These are phyloP conservation scores for Desoria tigrina DNA, from an alignment of 2,888 invertebrate species.

Conservation along the genomic window DNA sequence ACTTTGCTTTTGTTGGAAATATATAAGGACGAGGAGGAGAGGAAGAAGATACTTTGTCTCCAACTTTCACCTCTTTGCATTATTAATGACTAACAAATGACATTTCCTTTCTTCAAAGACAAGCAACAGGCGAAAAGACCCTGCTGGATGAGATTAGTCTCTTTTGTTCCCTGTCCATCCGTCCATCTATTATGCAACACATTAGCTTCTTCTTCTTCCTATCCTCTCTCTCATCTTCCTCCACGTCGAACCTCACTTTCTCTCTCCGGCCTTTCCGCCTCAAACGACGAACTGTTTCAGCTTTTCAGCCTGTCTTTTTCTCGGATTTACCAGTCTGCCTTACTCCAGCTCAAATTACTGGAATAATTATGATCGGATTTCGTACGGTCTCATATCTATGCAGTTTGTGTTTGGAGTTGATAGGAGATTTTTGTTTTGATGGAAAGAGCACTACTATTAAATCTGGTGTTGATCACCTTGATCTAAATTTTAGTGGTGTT, in stretches of 20 bases:
- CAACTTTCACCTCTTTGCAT: conserved; percentile 20
- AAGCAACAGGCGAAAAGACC: conserved; percentile 3
- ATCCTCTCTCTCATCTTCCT: neutral
- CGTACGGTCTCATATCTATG: neutral
- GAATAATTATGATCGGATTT: neutral
- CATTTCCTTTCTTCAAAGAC: conserved; percentile 17
- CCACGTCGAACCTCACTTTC: neutral
- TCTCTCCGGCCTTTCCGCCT: no score
- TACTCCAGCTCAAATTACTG: neutral
- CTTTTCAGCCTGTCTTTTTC: no score
- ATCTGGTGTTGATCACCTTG: no score
- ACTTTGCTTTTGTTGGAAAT: no score
- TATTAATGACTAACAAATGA: conserved; percentile 23
- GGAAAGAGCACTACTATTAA: no score
- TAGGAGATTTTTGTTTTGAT: neutral
- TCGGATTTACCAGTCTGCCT: no score
- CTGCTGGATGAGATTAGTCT: conserved; percentile 3
- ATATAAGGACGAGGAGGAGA: no score
- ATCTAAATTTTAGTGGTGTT: no score
- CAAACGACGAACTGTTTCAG: no score
- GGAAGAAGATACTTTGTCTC: neutral
- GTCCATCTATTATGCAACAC: conserved; percentile 12
- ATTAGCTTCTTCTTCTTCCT: conserved; percentile 1
- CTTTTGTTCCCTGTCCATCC: conserved; percentile 12
- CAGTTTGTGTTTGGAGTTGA: neutral